phyloP scores from a whole-genome alignment of 2,113 vertebrate genomes.

The Aythya baeri region DNA sequence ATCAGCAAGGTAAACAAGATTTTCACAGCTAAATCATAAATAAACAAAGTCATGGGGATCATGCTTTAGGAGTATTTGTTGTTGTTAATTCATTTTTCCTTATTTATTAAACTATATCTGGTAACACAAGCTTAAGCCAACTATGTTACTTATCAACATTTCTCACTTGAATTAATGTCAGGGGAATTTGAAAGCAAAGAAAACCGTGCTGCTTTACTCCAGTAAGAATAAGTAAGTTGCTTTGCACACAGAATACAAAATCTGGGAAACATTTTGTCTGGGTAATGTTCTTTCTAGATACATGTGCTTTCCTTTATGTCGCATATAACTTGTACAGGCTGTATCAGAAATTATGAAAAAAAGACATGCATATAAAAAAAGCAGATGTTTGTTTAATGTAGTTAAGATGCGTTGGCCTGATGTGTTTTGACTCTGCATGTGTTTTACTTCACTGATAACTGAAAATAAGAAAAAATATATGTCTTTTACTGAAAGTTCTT shows the following conservation, averaged over 20 bases:
- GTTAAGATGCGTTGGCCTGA: not conserved
- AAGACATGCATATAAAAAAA: not conserved
- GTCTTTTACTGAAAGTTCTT: not conserved
- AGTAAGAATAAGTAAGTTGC: not conserved
- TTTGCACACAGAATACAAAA: not conserved
- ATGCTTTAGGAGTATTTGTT: not conserved
- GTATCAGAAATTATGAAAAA: not conserved
- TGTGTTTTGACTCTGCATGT: not conserved
- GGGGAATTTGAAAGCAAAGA: not conserved
- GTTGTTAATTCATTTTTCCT: not conserved
- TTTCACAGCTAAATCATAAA: not conserved
- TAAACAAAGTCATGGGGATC: not conserved
- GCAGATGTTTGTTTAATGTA: not conserved
- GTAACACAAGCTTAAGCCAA: not conserved
- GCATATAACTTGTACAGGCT: not conserved
- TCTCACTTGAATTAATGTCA: not conserved
- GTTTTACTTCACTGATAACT: not conserved
- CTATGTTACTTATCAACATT: not conserved
- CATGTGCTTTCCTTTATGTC: not conserved
- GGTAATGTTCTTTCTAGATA: not conserved
- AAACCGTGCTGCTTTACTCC: not conserved
- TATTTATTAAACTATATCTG: constrained; percentile 5
- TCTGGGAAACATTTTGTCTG: not conserved
- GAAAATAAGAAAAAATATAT: not conserved
- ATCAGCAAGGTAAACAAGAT: not conserved